Evolutionary conservation across 2,113 vertebrate genomes (phyloP), one percentile per base, ranked within the genome.

Genomic region (Euleptes europaea): DNA sequence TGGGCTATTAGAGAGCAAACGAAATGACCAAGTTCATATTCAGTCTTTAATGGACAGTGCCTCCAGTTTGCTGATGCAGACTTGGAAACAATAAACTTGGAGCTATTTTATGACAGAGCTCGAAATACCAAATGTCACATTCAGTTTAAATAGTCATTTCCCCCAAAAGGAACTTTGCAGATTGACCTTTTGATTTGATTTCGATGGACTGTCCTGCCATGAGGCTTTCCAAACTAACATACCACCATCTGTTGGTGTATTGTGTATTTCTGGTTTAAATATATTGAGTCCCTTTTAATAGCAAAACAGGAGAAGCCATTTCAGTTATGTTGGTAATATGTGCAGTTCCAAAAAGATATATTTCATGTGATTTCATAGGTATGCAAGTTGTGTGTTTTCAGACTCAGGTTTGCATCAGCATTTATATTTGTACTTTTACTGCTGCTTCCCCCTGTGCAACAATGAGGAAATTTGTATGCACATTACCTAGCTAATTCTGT

Each of bases 171-270:
- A 86, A 84, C 26, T 89, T 85, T 85, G 47, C 74, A 82, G 40
- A 33, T 86, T 88, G 86, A 92, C 79, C 81, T 54, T 91, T 91
- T 83, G 71, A 8, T 92, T 87, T 91, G 86, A 80, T 91, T 86
- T 35, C 67, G 89, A 14, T 86, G 65, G n/a, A 69, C 65, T 83
- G 19, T n/a, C 44, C 89, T 90, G 49, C 54, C 51, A 87, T 19
- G 72, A 85, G 21, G 31, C 28, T 90, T 89, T 91, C 66, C 70
- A 80, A 92, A 89, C 82, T 74, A 88, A 42, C n/a, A 82, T 26
- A 85, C 3, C 67, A 92, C 87, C 89, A 88, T 91, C 87, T 91
- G 82, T 91, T 91, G 75, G 38, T 82, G 73, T 69, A 72, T 72
- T 86, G 83, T 69, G n/a, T 84, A 78, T 88, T 90, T 89, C 88